Evolutionary conservation across 2,113 vertebrate species (phyloP).

Genomic region (Polypterus senegalus): DNA sequence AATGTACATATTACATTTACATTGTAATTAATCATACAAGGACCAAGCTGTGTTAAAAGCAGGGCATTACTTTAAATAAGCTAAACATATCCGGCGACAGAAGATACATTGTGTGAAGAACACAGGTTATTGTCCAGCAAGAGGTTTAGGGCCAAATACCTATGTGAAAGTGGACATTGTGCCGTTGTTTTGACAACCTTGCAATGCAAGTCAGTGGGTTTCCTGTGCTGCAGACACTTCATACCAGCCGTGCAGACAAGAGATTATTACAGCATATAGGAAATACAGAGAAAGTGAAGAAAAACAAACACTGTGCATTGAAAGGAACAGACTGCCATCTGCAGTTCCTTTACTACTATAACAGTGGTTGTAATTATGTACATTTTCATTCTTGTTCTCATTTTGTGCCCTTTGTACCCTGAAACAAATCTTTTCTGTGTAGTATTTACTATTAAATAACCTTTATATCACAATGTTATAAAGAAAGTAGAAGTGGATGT

Average conservation of each 20-base stretch:
- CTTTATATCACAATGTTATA: too few relatives aligned
- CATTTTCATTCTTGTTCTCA: too few relatives aligned
- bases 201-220: constrained; percentile 34
- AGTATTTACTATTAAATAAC: too few relatives aligned
- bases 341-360: constrained; percentile 8
- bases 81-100: constrained; percentile 31
- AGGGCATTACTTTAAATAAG: constrained; percentile 26
- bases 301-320: background rate
- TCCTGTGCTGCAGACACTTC: constrained; percentile 43
- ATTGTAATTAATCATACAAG: constrained; percentile 42
- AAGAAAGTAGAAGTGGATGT: too few relatives aligned
- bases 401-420: too few relatives aligned
- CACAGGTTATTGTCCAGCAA: constrained; percentile 45
- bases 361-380: background rate
- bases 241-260: constrained; percentile 27
- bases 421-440: too few relatives aligned
- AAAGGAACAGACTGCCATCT: constrained; percentile 29
- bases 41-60: constrained; percentile 31
- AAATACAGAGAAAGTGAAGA: background rate
- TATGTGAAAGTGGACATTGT: constrained; percentile 50
- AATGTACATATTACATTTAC: constrained; percentile 21
- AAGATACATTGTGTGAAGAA: constrained; percentile 48
- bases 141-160: constrained; percentile 28
- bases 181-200: constrained; percentile 56
- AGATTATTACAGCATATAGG: constrained; percentile 20